Evolutionary conservation across 2,797 vertebrate species (phyloP).

Genomic region (Oreochromis grahami): DNA sequence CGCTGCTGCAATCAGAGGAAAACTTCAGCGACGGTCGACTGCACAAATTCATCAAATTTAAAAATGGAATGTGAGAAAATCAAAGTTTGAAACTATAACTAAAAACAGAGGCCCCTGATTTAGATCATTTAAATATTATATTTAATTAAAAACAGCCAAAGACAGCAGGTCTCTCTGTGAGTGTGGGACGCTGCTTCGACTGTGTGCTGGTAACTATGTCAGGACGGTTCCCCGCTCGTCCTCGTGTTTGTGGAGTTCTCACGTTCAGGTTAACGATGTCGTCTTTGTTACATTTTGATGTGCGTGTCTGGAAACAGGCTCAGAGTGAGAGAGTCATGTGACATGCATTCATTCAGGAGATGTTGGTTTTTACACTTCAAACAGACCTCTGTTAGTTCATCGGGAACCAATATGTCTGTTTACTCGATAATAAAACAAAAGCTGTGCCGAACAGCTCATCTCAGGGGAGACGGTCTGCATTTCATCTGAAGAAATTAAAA

Average conservation of each 20-base stretch:
- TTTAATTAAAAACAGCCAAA: neutral
- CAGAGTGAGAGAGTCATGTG: neutral
- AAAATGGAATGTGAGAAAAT: neutral
- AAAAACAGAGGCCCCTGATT: neutral
- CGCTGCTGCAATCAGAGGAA: neutral
- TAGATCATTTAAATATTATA: neutral
- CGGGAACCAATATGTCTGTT: slow-evolving; percentile 43
- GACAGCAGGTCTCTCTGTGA: neutral
- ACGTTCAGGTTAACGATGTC: neutral
- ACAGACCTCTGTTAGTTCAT: slow-evolving; percentile 48
- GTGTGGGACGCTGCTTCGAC: neutral
- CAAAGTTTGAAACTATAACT: neutral
- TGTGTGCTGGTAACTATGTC: accelerated
- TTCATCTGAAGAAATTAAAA: slow-evolving; percentile 79
- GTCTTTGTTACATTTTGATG: neutral
- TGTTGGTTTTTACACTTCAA: slow-evolving; percentile 50
- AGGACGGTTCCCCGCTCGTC: neutral
- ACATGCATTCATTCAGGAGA: slow-evolving; percentile 6
- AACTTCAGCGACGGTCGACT: neutral
- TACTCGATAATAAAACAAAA: slow-evolving; percentile 57
- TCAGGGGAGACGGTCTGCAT: slow-evolving; percentile 64
- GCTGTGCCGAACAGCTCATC: slow-evolving; percentile 61
- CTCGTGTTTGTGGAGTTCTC: neutral
- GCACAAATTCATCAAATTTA: slow-evolving; percentile 9
- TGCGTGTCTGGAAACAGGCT: neutral